Percentiles rank a stretch among this genome's conserved stretches.
phyloP scores from a whole-genome alignment of 2,113 vertebrate species.

The Gnathonemus echidnorhynchus region DNA sequence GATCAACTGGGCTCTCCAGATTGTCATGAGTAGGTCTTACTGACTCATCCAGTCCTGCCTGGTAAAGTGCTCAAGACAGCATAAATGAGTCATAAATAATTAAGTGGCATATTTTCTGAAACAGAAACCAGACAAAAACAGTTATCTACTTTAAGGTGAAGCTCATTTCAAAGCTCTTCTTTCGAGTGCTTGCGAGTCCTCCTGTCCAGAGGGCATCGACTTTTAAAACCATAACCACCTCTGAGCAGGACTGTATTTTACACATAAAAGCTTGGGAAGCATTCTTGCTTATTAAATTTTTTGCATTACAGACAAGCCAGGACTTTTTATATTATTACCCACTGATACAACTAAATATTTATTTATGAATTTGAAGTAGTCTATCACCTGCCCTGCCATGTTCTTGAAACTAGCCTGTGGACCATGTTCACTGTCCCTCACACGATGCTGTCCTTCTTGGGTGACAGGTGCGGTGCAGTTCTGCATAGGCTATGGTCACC shows the following conservation, averaged over 20 bases:
- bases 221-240: neutral
- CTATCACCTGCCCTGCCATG: neutral
- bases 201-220: neutral
- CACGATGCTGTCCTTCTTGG: neutral
- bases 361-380: neutral
- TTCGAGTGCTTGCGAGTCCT: neutral
- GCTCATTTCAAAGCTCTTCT: neutral
- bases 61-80: neutral
- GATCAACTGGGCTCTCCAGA: neutral
- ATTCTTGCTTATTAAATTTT: neutral
- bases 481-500: neutral
- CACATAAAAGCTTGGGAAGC: neutral
- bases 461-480: neutral
- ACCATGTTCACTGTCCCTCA: neutral
- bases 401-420: neutral
- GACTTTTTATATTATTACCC: neutral
- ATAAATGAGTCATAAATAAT: neutral
- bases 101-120: neutral
- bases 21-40: neutral
- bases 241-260: neutral
- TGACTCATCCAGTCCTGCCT: neutral
- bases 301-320: neutral
- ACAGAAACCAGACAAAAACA: neutral
- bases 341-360: neutral
- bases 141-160: neutral